Conservation (phyloP, 2,113 vertebrate species). For the Aspiorhynchus laticeps region DNA sequence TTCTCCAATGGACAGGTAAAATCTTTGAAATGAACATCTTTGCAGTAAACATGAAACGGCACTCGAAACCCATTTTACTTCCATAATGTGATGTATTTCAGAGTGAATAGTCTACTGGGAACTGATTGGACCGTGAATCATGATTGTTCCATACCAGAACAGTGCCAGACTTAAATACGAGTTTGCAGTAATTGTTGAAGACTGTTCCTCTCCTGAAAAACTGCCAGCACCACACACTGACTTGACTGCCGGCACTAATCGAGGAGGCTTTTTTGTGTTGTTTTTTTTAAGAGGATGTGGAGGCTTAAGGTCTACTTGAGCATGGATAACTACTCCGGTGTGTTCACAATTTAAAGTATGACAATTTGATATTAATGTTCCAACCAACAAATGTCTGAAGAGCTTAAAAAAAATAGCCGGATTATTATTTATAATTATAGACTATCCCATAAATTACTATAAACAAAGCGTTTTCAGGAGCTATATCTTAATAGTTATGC, state of each 20-base stretch:
- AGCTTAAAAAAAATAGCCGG: neutral
- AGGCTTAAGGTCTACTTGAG: neutral
- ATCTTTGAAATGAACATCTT: neutral
- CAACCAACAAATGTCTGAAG: neutral
- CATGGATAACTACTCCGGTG: neutral
- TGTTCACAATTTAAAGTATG: neutral
- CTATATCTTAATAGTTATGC: neutral
- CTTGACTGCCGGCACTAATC: neutral
- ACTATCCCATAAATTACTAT: neutral
- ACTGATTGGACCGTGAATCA: neutral
- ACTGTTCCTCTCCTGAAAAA: neutral
- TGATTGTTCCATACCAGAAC: neutral
- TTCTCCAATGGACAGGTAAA: constrained; percentile 15
- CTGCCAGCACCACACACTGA: neutral
- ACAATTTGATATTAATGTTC: neutral
- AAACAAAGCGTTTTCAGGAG: neutral
- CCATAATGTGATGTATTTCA: neutral
- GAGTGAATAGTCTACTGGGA: neutral
- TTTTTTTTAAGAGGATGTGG: neutral
- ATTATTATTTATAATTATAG: neutral
- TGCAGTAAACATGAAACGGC: neutral
- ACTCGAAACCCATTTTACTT: neutral
- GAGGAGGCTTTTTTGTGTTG: neutral
- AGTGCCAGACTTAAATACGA: neutral
- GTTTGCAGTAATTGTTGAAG: neutral